phyloP scores from a whole-genome alignment of 2,113 vertebrate genomes.

The Todiramphus chloris region DNA sequence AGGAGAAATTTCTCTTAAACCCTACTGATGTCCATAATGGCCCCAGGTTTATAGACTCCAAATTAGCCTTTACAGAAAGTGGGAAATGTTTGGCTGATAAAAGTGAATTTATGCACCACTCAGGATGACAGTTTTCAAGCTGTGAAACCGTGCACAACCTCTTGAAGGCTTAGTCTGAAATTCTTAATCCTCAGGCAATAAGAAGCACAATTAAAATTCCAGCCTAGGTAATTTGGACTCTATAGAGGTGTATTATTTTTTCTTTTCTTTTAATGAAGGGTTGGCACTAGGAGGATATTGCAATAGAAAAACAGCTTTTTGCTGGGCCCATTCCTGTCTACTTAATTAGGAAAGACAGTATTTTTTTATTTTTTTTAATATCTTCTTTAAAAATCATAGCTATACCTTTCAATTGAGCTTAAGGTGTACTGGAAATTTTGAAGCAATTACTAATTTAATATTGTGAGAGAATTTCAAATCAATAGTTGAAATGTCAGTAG shows the following conservation, averaged over 20 bases:
- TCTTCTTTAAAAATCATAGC: neutral
- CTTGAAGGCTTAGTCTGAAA: neutral
- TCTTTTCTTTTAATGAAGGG: neutral
- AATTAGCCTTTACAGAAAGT: neutral
- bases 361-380: neutral
- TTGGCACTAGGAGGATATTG: neutral
- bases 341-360: neutral
- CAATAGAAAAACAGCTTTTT: neutral
- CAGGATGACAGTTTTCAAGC: neutral
- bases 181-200: neutral
- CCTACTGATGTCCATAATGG: neutral
- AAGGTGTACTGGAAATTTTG: conserved; percentile 7
- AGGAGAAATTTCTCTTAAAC: neutral
- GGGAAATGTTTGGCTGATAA: accelerated
- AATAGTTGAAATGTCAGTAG: neutral
- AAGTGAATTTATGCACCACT: neutral
- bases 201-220: conserved; percentile 4
- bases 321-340: neutral
- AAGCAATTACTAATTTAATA: conserved; percentile 25
- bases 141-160: neutral
- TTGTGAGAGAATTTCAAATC: neutral
- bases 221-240: neutral
- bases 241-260: neutral
- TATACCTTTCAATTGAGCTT: neutral
- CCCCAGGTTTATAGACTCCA: neutral